Base-by-base conservation (phyloP, 1,140 invertebrate genomes). In the Platorchestia sp. region DNA sequence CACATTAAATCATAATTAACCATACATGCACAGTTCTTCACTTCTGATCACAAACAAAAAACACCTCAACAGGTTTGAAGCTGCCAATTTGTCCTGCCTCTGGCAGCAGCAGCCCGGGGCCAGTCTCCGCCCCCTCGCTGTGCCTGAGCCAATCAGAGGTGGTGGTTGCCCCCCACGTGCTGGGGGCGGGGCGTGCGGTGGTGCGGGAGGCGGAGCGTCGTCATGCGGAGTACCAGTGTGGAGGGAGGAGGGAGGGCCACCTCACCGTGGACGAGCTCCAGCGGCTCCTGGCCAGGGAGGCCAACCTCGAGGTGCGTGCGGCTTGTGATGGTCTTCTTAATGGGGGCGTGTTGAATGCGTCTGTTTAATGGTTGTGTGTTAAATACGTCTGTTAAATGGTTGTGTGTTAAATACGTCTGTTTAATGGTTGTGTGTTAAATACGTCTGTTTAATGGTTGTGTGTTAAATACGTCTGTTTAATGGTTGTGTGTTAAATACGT, bases 151-250 rank as follows among this genome's bases (percentile, higher is more conserved):
- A 6, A n/a, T 6, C 43, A 36, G 91, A 93, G 91, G 91, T 93
- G 91, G 45, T 42, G 91, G 91, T 93, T 3, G 91, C 91, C 43
- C 91, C 44, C 3, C 43, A 93, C 6, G 91, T 93, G 44, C 91
- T 93, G 91, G 44, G n/a, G 19, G 43, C 45, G 43, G 91, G 91
- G 16, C 91, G 91, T 7, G 43, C 45, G 91, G 91, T 93, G 43
- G 91, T 93, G 91, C 44, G 1, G 1, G 91, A 27, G 43, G 91
- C 91, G 44, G 91, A 93, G 91, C 43, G 40, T 6, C 6, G 91
- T 10, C 91, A 93, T 47, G 91, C 91, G 40, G 43, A 93, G 10
- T 93, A 93, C 45, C 91, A 93, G 91, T 93, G 91, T 41, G 91
- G 91, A 44, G 45, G 36, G 5, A 40, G 36, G 0, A 0, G 47